Percentiles rank a stretch among this genome's conserved stretches.
phyloP scores from a whole-genome alignment of 2,888 invertebrate genomes.

The Eupithecia inturbata region DNA sequence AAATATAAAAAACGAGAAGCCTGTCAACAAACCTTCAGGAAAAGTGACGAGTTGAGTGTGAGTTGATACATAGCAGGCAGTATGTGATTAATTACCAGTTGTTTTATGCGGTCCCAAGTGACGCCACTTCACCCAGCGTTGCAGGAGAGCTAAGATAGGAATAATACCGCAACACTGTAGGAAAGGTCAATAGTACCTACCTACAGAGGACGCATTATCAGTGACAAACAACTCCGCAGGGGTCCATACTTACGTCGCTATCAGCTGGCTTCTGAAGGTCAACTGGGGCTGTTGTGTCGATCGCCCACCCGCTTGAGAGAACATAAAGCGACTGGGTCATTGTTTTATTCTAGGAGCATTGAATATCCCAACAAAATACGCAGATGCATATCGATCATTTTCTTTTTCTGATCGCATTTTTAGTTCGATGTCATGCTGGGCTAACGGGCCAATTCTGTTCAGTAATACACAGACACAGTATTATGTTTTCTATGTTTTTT shows the following conservation, averaged over 20 bases:
- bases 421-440: not conserved
- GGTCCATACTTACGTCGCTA: conserved; percentile 78
- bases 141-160: conserved; percentile 47
- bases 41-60: not conserved
- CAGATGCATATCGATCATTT: conserved; percentile 45
- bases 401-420: conserved; percentile 38
- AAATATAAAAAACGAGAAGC: not conserved
- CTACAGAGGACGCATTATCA: conserved; percentile 64
- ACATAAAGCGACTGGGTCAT: conserved; percentile 67
- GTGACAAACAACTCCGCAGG: conserved; percentile 77
- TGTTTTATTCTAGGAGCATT: conserved; percentile 39
- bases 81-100: not conserved
- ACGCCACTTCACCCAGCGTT: conserved; percentile 37
- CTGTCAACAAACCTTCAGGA: conserved; percentile 4
- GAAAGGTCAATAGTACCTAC: conserved; percentile 53
- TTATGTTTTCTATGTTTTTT: not conserved
- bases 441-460: not conserved
- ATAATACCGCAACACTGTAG: conserved; percentile 48
- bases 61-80: not conserved
- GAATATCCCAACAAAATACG: conserved; percentile 40
- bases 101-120: conserved; percentile 23
- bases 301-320: conserved; percentile 77
- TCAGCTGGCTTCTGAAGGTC: conserved; percentile 71
- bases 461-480: not conserved
- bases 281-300: conserved; percentile 74